Base-by-base conservation (phyloP, 2,888 invertebrate genomes). In the Temnothorax unifasciatus region DNA sequence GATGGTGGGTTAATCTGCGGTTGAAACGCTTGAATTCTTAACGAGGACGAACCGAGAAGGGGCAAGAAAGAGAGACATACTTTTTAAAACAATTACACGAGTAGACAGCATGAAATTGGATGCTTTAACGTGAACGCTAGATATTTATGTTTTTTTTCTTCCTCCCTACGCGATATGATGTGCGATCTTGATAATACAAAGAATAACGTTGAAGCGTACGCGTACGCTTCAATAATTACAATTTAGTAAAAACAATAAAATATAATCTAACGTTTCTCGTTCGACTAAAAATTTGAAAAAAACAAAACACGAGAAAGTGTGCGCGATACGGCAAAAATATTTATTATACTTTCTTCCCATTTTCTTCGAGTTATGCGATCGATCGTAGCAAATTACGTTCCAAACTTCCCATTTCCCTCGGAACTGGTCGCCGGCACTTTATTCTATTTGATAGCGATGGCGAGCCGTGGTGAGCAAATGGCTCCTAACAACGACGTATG, bases 1-100 rank as follows among this genome's bases (percentile, higher is more conserved):
- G 69, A 57, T 61, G 73, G 63, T 79, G 90, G 82, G 85, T 76
- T 73, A 81, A 85, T 86, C 86, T 88, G 90, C 74, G 92, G 91
- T 91, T 86, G 87, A 86, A 91, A 87, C 87, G 87, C 90, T 87
- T 92, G 90, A 92, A 92, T 92, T 92, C 91, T 92, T 92, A 88
- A 90, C 84, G 86, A 86, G 83, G 86, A 83, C 81, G 63, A 66
- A 68, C 86, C 84, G 84, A 84, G 86, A 82, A 89, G 82, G n/a
- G 71, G 73, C 68, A 87, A 77, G 79, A 86, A 87, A 88, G 71
- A 54, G 71, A 66, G 69, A 69, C 68, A 69, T 71, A 74, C 82
- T 68, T 69, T 75, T 74, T 66, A 75, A 87, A 88, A 82, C 76
- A 86, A 84, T 86, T 83, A 86, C 75, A 76, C 76, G 61, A 76